Evolutionary conservation across 2,797 vertebrate species (phyloP).

Genomic region (Pantherophis vulpinus): DNA sequence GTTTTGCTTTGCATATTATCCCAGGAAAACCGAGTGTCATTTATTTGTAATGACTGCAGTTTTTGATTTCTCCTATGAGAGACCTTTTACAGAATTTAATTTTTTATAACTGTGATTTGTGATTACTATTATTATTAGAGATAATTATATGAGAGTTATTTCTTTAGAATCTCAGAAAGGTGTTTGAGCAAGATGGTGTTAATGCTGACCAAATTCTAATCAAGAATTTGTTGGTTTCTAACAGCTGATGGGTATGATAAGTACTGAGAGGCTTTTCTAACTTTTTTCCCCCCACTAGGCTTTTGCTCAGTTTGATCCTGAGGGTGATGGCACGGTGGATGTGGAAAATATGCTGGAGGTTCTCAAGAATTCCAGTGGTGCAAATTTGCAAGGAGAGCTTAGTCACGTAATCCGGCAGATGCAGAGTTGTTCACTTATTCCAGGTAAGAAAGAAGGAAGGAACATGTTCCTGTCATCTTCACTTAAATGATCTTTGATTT

Average conservation of each 20-base stretch:
- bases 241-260: neutral
- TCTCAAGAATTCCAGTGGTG: conserved; percentile 92
- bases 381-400: conserved; percentile 93
- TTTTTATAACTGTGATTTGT: neutral
- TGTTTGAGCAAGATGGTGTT: neutral
- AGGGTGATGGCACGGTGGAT: conserved; percentile 92
- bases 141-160: neutral
- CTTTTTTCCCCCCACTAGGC: conserved; percentile 71
- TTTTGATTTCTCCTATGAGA: neutral
- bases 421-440: conserved; percentile 94
- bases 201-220: neutral
- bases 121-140: neutral
- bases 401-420: conserved; percentile 94
- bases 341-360: conserved; percentile 91
- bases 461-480: neutral
- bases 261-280: neutral
- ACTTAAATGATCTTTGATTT: neutral
- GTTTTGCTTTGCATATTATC: neutral
- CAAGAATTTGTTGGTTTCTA: neutral
- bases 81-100: neutral
- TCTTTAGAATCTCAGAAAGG: neutral
- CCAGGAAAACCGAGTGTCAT: neutral
- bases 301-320: conserved; percentile 94
- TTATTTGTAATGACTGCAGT: neutral
- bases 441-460: conserved; percentile 76